Evolutionary conservation across 2,113 vertebrate genomes (phyloP).

Genomic region (Perca schrenkii): DNA sequence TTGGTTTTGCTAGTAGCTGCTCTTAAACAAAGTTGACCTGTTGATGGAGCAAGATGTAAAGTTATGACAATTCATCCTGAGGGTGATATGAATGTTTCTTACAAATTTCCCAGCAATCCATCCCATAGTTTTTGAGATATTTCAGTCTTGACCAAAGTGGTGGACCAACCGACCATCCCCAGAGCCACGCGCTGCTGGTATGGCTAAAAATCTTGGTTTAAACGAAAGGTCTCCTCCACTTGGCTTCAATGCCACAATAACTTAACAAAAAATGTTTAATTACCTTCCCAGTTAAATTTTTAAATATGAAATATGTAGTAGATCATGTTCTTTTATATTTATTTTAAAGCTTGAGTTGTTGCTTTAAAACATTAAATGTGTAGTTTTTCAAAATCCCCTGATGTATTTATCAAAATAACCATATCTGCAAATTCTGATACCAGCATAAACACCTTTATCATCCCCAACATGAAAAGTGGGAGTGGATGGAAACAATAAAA

Average conservation of each 20-base stretch:
- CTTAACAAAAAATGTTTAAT: background rate
- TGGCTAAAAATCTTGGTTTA: background rate
- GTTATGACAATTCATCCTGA: background rate
- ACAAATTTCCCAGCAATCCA: background rate
- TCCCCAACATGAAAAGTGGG: background rate
- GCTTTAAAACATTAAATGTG: background rate
- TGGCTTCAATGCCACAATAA: background rate
- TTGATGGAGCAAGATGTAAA: background rate
- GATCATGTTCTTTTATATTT: background rate
- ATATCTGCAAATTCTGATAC: background rate
- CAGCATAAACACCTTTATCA: slow-evolving; percentile 7
- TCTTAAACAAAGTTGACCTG: background rate
- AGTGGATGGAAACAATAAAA: slow-evolving; percentile 26
- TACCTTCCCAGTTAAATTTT: background rate
- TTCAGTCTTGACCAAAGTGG: background rate
- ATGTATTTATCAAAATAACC: too few species aligned
- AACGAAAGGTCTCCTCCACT: background rate
- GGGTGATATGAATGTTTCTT: background rate
- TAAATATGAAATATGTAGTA: background rate
- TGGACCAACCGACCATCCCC: background rate
- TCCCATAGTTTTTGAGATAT: background rate
- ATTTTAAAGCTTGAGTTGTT: background rate
- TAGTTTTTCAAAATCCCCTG: too few species aligned
- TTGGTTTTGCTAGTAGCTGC: background rate
- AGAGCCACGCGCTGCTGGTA: background rate